Percentiles rank a stretch among this genome's conserved stretches.
Evolutionary conservation across 2,797 vertebrate species (phyloP).

Genomic region (Leptoclinus maculatus): DNA sequence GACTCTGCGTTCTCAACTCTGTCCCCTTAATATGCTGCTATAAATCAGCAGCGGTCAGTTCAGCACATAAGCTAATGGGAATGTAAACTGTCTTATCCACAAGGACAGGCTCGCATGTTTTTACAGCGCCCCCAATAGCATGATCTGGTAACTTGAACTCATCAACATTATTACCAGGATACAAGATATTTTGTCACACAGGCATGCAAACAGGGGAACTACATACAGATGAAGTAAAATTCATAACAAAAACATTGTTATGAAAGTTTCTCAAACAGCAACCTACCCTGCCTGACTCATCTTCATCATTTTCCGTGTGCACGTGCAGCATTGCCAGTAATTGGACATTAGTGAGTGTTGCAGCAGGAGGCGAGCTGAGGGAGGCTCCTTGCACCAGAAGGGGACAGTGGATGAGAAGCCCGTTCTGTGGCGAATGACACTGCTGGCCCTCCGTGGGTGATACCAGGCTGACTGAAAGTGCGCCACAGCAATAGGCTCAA

Average conservation of each 20-base stretch:
- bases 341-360: conserved; percentile 23
- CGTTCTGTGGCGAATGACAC: conserved; percentile 46
- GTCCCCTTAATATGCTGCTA: background rate
- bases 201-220: background rate
- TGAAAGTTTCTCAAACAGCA: conserved; percentile 19
- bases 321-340: conserved; percentile 8
- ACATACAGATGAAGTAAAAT: background rate
- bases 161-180: background rate
- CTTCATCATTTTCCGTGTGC: background rate
- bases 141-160: conserved; percentile 6
- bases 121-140: conserved; percentile 53
- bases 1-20: background rate
- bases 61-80: background rate
- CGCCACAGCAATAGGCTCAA: conserved; percentile 45
- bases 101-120: conserved; percentile 21
- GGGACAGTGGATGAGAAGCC: conserved; percentile 57
- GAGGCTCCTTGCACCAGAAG: conserved; percentile 50
- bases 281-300: background rate
- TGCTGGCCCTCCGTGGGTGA: conserved; percentile 41
- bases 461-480: conserved; percentile 51
- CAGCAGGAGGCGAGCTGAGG: conserved; percentile 44
- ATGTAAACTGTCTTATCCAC: background rate
- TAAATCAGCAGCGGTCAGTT: conserved; percentile 12
- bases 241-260: background rate
- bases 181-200: background rate